Percentiles rank a stretch among this genome's conserved stretches.
phyloP scores from a whole-genome alignment of 1,140 invertebrate species.

The Trichonephila inaurata region DNA sequence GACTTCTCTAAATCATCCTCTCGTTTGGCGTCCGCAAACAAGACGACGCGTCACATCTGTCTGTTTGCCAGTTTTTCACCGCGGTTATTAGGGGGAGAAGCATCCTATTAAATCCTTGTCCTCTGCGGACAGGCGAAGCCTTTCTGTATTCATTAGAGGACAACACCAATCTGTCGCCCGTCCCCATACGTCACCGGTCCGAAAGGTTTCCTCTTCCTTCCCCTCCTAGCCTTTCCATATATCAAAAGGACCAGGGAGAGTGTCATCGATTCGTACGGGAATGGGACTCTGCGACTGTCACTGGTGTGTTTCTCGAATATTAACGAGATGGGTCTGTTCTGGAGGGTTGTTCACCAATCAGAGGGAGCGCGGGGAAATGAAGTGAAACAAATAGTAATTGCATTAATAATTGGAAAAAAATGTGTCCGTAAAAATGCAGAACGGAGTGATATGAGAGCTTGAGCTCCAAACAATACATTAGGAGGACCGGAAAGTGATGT shows the following conservation, averaged over 20 bases:
- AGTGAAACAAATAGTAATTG: no score
- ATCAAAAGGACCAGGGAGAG: neutral
- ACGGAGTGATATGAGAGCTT: no score
- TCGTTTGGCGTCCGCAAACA: neutral
- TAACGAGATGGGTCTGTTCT: no score
- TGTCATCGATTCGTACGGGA: no score
- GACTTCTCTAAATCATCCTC: neutral
- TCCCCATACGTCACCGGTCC: neutral
- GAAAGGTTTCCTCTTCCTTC: neutral
- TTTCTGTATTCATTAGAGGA: conserved; percentile 47
- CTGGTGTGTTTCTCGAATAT: no score
- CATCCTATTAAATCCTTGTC: conserved; percentile 34
- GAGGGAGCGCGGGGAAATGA: no score
- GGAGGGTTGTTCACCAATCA: no score
- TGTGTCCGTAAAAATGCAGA: no score
- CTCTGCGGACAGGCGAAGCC: neutral
- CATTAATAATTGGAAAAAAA: no score
- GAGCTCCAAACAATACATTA: no score
- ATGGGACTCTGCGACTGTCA: no score
- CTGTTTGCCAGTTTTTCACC: neutral
- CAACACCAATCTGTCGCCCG: conserved; percentile 35
- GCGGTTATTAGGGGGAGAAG: neutral
- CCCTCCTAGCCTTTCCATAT: neutral
- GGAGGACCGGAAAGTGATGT: no score
- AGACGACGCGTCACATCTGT: neutral